Conservation (phyloP, 2,797 vertebrate species). For the Phoxinus dragarum region DNA sequence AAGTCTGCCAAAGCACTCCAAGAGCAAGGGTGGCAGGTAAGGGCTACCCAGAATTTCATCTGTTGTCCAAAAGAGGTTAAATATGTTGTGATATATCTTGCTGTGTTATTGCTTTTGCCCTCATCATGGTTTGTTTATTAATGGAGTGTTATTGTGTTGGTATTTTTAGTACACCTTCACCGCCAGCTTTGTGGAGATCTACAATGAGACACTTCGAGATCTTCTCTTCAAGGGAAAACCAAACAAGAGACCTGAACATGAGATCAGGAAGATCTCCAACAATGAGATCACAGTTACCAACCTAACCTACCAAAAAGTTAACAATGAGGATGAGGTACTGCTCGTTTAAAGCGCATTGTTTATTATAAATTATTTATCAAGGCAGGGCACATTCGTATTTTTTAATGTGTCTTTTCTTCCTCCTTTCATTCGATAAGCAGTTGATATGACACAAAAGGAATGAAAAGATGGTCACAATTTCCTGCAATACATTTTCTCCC, state of each 20-base stretch:
- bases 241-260: slow-evolving; percentile 80
- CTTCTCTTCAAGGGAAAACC: slow-evolving; percentile 81
- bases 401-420: not conserved
- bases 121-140: not conserved
- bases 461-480: not conserved
- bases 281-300: slow-evolving; percentile 85
- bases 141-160: slow-evolving; percentile 6
- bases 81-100: not conserved
- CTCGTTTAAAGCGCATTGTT: not conserved
- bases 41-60: not conserved
- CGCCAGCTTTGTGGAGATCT: slow-evolving; percentile 91
- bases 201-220: slow-evolving; percentile 89
- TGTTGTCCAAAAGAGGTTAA: not conserved
- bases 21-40: slow-evolving; percentile 85
- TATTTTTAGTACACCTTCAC: slow-evolving; percentile 83
- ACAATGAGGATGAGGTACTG: slow-evolving; percentile 83
- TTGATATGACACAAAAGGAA: not conserved
- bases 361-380: not conserved
- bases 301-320: slow-evolving; percentile 82
- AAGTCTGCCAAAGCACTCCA: slow-evolving; percentile 74
- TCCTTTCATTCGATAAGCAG: not conserved
- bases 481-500: not conserved
- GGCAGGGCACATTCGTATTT: not conserved
- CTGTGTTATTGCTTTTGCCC: not conserved
- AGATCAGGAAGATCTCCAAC: slow-evolving; percentile 80